Evolutionary conservation across 2,113 vertebrate species (phyloP), one percentile per base, ranked within the genome.

Genomic region (Leucosticte australis): DNA sequence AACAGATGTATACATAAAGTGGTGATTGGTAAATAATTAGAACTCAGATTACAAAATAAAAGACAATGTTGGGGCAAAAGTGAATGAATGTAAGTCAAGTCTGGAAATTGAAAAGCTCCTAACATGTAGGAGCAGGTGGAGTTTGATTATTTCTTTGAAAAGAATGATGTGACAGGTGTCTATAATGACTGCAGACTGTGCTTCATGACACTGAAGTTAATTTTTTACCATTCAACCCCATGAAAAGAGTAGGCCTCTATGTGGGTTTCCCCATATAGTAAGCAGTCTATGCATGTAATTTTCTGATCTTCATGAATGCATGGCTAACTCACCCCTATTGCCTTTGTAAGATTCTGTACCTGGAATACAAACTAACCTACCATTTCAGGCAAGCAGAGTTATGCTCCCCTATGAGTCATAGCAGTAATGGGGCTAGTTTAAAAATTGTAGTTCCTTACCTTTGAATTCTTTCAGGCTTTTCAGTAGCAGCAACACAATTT

Each of bases 401-500:
- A 69, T 37, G 18, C 14, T 65, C 15, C 35, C 35, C 64, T 50
- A 55, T 3, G 3, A 90, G 39, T 76, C 3, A 9, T 62, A 64
- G 73, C 52, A 86, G 56, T 68, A 92, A 88, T 49, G 50, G n/a
- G 50, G 52, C 30, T 30, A 1, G 9, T 69, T 89, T 70, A 56
- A 90, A 90, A 93, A 89, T 15, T 62, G 21, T 60, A 35, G 21
- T 67, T 55, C 64, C 83, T 95, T 82, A 64, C 68, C 41, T 93
- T 76, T 65, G 65, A 89, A 82, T 91, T 67, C 57, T 91, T 88
- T 53, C 46, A 86, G 57, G 33, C 81, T 67, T 90, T 94, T 88
- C 69, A 57, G 56, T 31, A 92, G 75, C 39, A 89, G 41, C 16
- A 86, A 91, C 57, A 83, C 21, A 68, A 83, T 94, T 92, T 85